Evolutionary conservation across 2,797 vertebrate genomes (phyloP), one percentile per base, ranked within the genome.

Genomic region (Lagodon rhomboides): DNA sequence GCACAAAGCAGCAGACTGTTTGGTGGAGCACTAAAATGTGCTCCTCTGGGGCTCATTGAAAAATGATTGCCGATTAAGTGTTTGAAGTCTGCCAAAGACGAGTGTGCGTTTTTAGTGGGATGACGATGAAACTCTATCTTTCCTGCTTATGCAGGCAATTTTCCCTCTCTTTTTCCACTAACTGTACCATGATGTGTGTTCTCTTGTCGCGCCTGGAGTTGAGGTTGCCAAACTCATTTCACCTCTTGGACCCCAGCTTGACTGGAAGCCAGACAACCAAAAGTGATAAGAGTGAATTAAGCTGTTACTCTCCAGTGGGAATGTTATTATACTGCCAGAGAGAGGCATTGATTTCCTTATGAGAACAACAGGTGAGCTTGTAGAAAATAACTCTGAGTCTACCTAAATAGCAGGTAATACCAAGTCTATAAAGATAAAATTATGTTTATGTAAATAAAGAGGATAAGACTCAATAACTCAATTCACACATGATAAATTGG

Each of bases 191-290:
- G 91, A 91, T 95, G 95, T 96, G 95, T 94, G 94, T 94, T 95
- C 91, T 89, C 86, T 91, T 92, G 90, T 93, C 90, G 67, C 58
- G 76, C 89, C 87, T 86, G 87, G 87, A 88, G 89, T 92, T 81
- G 90, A 95, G 94, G 95, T 95, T 96, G 94, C 94, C 94, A 95
- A 96, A 96, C 94, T 96, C 95, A 96, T 96, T 96, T 95, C 95
- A 96, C 95, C 94, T 95, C 88, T 91, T 94, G 93, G 94, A 96
- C 95, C 94, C 87, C 85, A 65, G 93, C 91, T 95, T 94, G 95
- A 95, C 93, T 94, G 90, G 71, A 83, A 95, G 95, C 95, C 95
- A 94, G 95, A 94, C 94, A 95, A 94, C 87, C 93, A 90, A 87
- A 92, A 88, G 93, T 94, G 95, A 96, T 95, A 95, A 95, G 94